These are phyloP conservation scores for Bolinopsis microptera DNA, from an alignment of 37 sponge, comb jelly and placozoan genomes.

Conservation along the genomic window DNA sequence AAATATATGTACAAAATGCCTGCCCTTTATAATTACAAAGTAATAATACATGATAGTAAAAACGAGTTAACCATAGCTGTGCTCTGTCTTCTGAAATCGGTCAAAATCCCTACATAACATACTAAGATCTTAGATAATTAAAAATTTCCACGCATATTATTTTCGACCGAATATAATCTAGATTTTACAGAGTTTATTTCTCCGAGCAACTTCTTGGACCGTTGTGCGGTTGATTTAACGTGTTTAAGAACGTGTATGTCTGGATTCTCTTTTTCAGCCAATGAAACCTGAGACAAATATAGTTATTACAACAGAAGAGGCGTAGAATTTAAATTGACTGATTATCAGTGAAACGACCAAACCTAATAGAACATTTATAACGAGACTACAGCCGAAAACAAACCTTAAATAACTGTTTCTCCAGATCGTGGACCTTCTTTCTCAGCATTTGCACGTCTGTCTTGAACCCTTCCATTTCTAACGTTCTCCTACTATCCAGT, in stretches of 20 bases:
- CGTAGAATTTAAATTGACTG: not conserved
- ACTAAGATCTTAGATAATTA: too few species aligned
- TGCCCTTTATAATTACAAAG: not conserved
- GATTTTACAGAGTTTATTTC: slow-evolving; percentile 88
- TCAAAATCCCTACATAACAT: not conserved
- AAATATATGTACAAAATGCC: not conserved
- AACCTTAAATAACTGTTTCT: slow-evolving; percentile 95
- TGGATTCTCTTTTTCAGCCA: slow-evolving; percentile 78
- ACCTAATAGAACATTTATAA: too few species aligned
- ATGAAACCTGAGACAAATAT: slow-evolving; percentile 74
- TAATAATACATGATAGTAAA: not conserved
- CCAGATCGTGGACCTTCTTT: slow-evolving; percentile 85
- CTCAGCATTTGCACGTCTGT: slow-evolving; percentile 90
- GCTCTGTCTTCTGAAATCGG: not conserved
- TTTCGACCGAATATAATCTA: slow-evolving; percentile 89
- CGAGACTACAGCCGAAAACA: too few species aligned
- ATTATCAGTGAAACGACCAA: too few species aligned
- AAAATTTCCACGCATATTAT: slow-evolving; percentile 70
- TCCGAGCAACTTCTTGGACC: slow-evolving; percentile 87
- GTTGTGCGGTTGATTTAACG: slow-evolving; percentile 84
- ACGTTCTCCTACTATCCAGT: slow-evolving; percentile 82
- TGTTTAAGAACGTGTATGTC: slow-evolving; percentile 83
- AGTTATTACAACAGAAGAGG: not conserved
- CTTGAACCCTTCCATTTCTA: slow-evolving; percentile 98
- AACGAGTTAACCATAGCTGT: too few species aligned